Evolutionary conservation across 1,140 invertebrate species (phyloP).

Genomic region (Drosophila leontia): DNA sequence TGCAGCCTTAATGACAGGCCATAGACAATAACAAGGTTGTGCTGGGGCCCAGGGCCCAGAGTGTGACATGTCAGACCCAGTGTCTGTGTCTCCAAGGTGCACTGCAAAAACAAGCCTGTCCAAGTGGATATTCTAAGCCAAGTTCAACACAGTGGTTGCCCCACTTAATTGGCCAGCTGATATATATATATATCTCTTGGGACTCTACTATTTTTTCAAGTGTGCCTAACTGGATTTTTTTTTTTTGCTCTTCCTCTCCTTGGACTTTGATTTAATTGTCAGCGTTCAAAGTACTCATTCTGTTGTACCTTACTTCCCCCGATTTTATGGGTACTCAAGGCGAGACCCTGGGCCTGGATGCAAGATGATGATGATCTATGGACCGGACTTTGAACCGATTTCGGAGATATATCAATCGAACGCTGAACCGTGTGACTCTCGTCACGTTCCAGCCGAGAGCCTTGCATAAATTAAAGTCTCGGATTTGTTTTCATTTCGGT

Average conservation of each 20-base stretch:
- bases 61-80: constrained; percentile 33
- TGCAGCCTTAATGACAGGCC: constrained; percentile 53
- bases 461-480: constrained; percentile 51
- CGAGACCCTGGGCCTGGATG: constrained; percentile 17
- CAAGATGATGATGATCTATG: constrained; percentile 24
- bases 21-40: constrained; percentile 63
- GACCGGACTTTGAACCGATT: constrained; percentile 27
- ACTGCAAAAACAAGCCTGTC: not conserved
- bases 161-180: too few species aligned
- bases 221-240: not conserved
- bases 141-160: not conserved
- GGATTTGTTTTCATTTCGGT: constrained; percentile 21
- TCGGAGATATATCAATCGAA: constrained; percentile 25
- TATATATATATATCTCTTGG: too few species aligned
- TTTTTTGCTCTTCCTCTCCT: constrained; percentile 1
- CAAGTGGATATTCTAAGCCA: constrained; percentile 3
- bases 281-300: not conserved
- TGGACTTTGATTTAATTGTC: constrained; percentile 48
- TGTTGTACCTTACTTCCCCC: constrained; percentile 7
- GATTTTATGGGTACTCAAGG: constrained; percentile 24
- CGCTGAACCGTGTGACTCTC: constrained; percentile 13
- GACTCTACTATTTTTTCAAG: not conserved
- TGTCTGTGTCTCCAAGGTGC: not conserved
- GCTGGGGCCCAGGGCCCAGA: constrained; percentile 4
- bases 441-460: constrained; percentile 32